A percentile compares a stretch with the other conserved stretches of the same genome.
Evolutionary conservation across 2,797 vertebrate genomes (phyloP).

Genomic region (Phylloscopus collybita): DNA sequence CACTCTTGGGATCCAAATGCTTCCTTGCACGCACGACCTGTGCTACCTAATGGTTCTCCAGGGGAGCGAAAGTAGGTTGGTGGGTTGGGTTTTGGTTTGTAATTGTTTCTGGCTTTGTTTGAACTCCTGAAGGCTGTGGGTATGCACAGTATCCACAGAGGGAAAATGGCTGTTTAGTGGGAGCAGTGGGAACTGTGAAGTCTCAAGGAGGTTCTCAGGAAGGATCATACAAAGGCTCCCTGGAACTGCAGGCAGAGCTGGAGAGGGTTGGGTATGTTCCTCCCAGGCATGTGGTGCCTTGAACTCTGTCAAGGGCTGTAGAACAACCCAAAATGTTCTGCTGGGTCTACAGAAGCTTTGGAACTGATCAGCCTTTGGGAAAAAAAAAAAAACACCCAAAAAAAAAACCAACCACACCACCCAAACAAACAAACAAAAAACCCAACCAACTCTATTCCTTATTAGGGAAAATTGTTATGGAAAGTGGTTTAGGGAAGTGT

Average conservation of each 20-base stretch:
- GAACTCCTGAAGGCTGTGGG: not conserved
- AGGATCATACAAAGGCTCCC: not conserved
- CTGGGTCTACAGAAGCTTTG: not conserved
- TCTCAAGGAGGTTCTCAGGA: constrained; percentile 1
- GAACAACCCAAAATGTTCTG: not conserved
- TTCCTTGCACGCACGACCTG: not conserved
- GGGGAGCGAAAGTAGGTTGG: not conserved
- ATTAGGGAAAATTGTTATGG: not conserved
- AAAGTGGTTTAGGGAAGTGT: not conserved
- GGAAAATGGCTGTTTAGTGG: not conserved
- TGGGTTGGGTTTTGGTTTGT: not conserved
- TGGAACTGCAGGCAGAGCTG: not conserved
- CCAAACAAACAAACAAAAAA: too few species aligned
- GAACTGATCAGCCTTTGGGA: not conserved
- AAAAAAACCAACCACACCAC: too few species aligned
- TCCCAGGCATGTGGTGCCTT: not conserved
- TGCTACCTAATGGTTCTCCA: not conserved
- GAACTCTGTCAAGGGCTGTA: not conserved
- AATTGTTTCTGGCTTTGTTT: constrained; percentile 14
- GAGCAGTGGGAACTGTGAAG: not conserved
- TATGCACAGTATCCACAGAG: not conserved
- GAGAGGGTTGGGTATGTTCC: not conserved
- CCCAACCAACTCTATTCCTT: not conserved
- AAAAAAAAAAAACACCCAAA: not conserved
- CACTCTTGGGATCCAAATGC: not conserved